phyloP scores from a whole-genome alignment of 2,113 vertebrate genomes.

The Antechinus flavipes region DNA sequence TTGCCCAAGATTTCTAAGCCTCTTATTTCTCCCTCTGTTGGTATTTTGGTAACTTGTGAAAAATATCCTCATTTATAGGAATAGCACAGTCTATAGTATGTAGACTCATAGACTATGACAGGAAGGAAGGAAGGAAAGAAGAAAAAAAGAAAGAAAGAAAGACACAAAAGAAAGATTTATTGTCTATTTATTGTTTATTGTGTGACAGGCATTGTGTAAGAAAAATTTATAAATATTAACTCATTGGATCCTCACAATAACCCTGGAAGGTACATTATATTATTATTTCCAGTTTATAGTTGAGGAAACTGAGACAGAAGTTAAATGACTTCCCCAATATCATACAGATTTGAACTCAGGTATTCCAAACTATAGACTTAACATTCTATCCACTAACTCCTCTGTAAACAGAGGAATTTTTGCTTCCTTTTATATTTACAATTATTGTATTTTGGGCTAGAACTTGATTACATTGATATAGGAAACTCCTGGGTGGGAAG shows the following conservation, averaged over 20 bases:
- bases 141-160: not conserved
- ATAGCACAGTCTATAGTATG: not conserved
- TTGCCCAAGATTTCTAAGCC: not conserved
- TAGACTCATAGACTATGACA: not conserved
- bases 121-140: not conserved
- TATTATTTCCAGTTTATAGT: not conserved
- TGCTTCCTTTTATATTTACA: not conserved
- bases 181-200: not conserved
- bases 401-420: not conserved
- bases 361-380: not conserved
- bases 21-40: not conserved
- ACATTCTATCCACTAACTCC: not conserved
- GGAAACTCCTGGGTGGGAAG: not conserved
- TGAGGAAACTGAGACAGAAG: not conserved
- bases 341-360: not conserved
- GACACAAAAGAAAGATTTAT: not conserved
- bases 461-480: not conserved
- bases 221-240: not conserved
- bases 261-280: not conserved
- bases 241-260: not conserved
- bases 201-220: not conserved
- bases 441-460: not conserved
- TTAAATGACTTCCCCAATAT: not conserved
- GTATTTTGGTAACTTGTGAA: not conserved
- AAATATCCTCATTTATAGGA: not conserved